A percentile compares a stretch with the other conserved stretches of the same genome.
Conservation (phyloP, 1,140 invertebrate genomes). For the Magallana gigas region DNA sequence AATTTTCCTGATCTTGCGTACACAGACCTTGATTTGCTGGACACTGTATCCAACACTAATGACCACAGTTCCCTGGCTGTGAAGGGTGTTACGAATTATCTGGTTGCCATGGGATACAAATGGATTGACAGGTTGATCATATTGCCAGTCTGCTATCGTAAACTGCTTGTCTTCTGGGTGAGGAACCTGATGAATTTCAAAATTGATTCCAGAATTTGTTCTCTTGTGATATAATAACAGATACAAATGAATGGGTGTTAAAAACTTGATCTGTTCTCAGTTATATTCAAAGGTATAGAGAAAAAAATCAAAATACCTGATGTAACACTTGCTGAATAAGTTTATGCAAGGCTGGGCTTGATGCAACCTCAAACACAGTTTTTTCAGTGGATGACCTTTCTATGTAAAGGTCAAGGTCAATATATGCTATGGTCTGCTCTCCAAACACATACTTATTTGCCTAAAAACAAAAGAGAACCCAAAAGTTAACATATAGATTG, state of each 20-base stretch:
- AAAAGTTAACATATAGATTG: no score
- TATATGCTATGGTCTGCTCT: conserved; percentile 10
- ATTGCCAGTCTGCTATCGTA: conserved; percentile 1
- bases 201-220: no score
- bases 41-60: neutral
- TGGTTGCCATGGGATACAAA: neutral
- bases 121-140: neutral
- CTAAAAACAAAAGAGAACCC: neutral
- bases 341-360: neutral
- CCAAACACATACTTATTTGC: conserved; percentile 2
- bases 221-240: no score
- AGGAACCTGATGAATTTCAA: neutral
- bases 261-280: no score
- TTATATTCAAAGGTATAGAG: no score
- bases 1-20: no score
- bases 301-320: neutral
- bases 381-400: neutral
- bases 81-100: neutral
- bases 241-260: no score
- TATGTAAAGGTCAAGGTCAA: conserved; percentile 29
- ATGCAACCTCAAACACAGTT: neutral
- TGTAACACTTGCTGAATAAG: conserved; percentile 17
- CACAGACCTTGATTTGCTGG: neutral
- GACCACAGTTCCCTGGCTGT: neutral
- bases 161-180: conserved; percentile 2